phyloP scores from a whole-genome alignment of 2,113 vertebrate species.

The Nannospalax galili region DNA sequence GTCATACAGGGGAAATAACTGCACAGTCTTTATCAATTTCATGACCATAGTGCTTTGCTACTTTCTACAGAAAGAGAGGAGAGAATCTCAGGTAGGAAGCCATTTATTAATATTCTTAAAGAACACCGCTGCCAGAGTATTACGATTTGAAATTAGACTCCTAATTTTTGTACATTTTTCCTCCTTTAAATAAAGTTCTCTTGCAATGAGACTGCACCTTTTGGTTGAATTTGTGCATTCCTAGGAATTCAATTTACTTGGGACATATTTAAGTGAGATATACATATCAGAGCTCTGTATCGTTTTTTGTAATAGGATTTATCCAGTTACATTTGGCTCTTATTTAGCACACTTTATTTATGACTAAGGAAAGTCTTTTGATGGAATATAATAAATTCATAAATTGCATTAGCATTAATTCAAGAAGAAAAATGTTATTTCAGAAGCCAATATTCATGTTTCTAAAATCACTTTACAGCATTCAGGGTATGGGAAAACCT shows the following conservation, averaged over 20 bases:
- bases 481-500: neutral
- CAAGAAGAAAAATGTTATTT: neutral
- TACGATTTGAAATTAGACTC: neutral
- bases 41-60: neutral
- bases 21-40: fast-evolving
- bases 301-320: neutral
- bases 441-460: neutral
- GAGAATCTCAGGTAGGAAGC: neutral
- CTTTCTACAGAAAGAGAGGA: neutral
- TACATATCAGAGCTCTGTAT: neutral
- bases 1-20: fast-evolving
- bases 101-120: neutral
- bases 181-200: neutral
- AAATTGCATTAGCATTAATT: neutral
- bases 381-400: neutral
- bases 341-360: conserved; percentile 12
- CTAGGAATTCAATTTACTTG: neutral
- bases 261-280: neutral
- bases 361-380: neutral
- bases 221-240: neutral
- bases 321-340: neutral
- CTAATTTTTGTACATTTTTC: neutral
- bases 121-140: neutral
- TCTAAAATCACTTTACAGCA: conserved; percentile 42
- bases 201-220: neutral